Evolutionary conservation across 2,888 invertebrate genomes (phyloP).

Genomic region (Phragmatobia fuliginosa): DNA sequence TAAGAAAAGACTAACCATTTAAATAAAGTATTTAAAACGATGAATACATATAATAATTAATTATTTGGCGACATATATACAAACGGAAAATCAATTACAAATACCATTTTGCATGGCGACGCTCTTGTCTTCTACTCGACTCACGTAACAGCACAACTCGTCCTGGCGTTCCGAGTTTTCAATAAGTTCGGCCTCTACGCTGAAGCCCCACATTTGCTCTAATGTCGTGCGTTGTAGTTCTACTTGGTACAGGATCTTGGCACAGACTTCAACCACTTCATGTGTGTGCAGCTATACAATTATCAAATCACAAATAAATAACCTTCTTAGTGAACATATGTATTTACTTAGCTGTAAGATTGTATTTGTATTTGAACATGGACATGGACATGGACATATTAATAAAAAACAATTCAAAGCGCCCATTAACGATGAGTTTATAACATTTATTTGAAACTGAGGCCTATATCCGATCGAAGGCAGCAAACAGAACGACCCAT

Average conservation of each 20-base stretch:
- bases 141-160: constrained; percentile 98
- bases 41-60: too few relatives aligned
- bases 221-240: constrained; percentile 95
- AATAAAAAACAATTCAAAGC: constrained; percentile 9
- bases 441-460: constrained; percentile 16
- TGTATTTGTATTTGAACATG: background rate
- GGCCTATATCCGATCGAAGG: constrained; percentile 11
- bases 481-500: constrained; percentile 28
- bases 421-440: constrained; percentile 9
- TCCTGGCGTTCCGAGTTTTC: constrained; percentile 98
- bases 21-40: too few relatives aligned
- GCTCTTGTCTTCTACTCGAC: constrained; percentile 97
- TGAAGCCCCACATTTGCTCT: constrained; percentile 99
- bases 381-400: background rate
- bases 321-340: background rate
- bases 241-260: constrained; percentile 98
- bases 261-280: constrained; percentile 98
- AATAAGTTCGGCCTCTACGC: constrained; percentile 98
- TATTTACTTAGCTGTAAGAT: background rate
- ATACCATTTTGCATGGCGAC: constrained; percentile 98
- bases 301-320: constrained; percentile 22
- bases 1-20: too few relatives aligned
- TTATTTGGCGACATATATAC: too few relatives aligned
- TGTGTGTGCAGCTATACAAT: constrained; percentile 93
- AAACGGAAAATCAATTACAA: constrained; percentile 22